A percentile compares a stretch with the other conserved stretches of the same genome.
Conservation (phyloP, 2,888 invertebrate genomes). For the Amblyjoppa proteus region DNA sequence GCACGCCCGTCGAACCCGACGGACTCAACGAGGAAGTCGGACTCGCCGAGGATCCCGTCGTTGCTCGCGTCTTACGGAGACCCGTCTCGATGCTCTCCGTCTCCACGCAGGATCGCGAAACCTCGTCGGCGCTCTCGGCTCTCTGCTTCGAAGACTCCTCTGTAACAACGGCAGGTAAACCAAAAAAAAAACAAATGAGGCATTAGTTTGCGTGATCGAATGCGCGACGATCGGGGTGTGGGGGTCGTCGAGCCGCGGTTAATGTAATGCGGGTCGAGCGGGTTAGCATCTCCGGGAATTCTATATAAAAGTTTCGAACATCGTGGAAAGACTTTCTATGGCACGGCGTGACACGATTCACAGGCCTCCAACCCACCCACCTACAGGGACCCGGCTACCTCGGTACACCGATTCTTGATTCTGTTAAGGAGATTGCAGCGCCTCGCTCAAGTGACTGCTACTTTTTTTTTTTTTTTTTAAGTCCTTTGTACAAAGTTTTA, state of each 20-base stretch:
- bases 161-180: conserved; percentile 20
- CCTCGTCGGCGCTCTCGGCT: conserved; percentile 69
- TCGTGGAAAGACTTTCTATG: conserved; percentile 48
- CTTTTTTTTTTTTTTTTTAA: too few relatives aligned
- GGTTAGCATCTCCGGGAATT: not conserved
- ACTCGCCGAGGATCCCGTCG: conserved; percentile 70
- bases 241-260: not conserved
- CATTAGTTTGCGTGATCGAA: not conserved
- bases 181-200: not conserved
- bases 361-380: conserved; percentile 22
- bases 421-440: conserved; percentile 23
- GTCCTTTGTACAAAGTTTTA: too few relatives aligned
- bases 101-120: conserved; percentile 79
- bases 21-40: conserved; percentile 78
- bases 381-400: conserved; percentile 5
- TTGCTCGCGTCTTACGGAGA: conserved; percentile 88
- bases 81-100: conserved; percentile 88
- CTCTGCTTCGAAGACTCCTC: conserved; percentile 52
- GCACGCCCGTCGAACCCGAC: conserved; percentile 68
- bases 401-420: conserved; percentile 38
- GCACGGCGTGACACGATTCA: conserved; percentile 44
- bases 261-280: not conserved
- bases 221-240: not conserved
- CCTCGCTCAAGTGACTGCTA: too few relatives aligned
- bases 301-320: not conserved